Base-by-base conservation (phyloP, 2,888 invertebrate species). In the Petrolisthes manimaculis region DNA sequence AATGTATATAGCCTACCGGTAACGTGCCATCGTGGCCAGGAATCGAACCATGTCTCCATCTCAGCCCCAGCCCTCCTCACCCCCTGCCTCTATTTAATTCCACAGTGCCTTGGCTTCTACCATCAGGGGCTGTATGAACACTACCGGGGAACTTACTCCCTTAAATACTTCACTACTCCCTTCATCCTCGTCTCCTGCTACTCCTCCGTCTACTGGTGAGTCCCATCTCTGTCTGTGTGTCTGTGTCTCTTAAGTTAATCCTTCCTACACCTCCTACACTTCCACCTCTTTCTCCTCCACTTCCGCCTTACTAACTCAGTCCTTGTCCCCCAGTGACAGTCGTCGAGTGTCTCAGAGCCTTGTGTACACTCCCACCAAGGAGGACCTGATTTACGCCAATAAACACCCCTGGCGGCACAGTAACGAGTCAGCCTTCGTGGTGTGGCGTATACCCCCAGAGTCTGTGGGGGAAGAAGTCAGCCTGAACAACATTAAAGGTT, bases 61-160 rank as follows among this genome's bases (percentile, higher is more conserved):
- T 37, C 37, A 37, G 37, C 37, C 37, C 37, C 37, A 37, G 37
- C 37, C 2, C 37, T 2, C 37, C 37, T 37, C 37, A 37, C 37
- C 37, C 2, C 37, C 37, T 37, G 37, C 37, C 37, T 37, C 37
- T 37, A 14, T 14, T 8, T 67, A 37, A 37, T 37, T 37, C 37
- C 37, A 12, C 81, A 88, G 88, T 88, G 88, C 18, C 37, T 88
- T 69, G 88, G 88, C 0, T 82, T 88, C 85, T 85, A 84, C 85
- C 21, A 80, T 67, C 61, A 84, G 14, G 75, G 77, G 9, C n/a
- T 85, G 5, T 61, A 53, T 69, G 88, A 88, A 54, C 53, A 82
- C 75, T 88, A 84, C 82, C 81, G 69, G 0, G 77, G 61, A 2
- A 82, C 77, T 67, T 67, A 80, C 56, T 81, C 81, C 77, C 14